Evolutionary conservation across 2,888 invertebrate species (phyloP).

Genomic region (Orthonevra nobilis): DNA sequence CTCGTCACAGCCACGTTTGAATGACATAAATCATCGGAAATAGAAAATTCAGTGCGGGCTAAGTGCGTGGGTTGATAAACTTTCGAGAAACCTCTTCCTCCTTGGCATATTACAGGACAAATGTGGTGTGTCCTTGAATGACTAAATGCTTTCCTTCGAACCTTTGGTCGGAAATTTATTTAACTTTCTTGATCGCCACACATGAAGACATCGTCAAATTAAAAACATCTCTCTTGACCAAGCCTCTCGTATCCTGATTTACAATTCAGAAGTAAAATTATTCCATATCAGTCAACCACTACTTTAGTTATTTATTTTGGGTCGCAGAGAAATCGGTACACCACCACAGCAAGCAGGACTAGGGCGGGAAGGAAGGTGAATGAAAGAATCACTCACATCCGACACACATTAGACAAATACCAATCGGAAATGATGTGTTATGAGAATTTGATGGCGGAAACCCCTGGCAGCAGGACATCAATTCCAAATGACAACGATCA

Average conservation of each 20-base stretch:
- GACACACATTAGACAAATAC: slow-evolving; percentile 62
- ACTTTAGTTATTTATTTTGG: too few relatives aligned
- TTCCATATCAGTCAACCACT: slow-evolving; percentile 3
- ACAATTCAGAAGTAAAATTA: slow-evolving; percentile 18
- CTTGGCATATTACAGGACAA: neutral
- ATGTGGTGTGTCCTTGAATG: too few relatives aligned
- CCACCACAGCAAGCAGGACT: slow-evolving; percentile 7
- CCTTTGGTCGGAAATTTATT: slow-evolving; percentile 17
- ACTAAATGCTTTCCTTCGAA: neutral
- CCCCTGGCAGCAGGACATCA: slow-evolving; percentile 42
- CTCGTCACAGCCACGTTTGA: neutral
- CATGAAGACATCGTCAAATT: slow-evolving; percentile 44
- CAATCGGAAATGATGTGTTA: slow-evolving; percentile 62
- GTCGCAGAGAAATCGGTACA: slow-evolving; percentile 8
- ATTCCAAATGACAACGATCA: slow-evolving; percentile 54
- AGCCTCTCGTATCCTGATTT: slow-evolving; percentile 47
- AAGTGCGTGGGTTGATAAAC: slow-evolving; percentile 35
- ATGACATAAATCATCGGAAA: slow-evolving; percentile 30
- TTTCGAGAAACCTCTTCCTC: neutral
- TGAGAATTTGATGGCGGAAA: slow-evolving; percentile 51
- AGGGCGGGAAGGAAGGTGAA: neutral
- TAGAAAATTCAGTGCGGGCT: neutral
- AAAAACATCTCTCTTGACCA: slow-evolving; percentile 25
- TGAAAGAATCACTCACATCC: slow-evolving; percentile 45
- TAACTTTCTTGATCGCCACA: neutral